Evolutionary conservation across 64 coral and sea anemone genomes (phyloP).

Genomic region (Stichodactyla helianthus): DNA sequence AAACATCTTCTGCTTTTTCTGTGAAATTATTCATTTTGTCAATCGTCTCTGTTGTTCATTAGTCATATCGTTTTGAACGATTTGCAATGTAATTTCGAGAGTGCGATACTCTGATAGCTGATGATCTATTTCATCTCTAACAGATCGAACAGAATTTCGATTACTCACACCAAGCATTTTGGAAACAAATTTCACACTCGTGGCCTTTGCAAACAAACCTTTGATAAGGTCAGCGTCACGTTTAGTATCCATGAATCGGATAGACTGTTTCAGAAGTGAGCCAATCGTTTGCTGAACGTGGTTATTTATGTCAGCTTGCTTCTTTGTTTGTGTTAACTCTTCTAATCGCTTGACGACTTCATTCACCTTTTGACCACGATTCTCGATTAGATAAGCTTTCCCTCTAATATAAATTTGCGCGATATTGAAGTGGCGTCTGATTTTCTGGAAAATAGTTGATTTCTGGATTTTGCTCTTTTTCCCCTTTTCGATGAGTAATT

Average conservation of each 20-base stretch:
- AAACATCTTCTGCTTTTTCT: conserved; percentile 4
- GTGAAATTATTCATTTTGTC: neutral
- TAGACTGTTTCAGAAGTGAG: neutral
- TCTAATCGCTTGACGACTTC: too few relatives aligned
- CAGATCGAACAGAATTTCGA: conserved; percentile 12
- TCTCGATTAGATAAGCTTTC: too few relatives aligned
- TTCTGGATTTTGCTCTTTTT: too few relatives aligned
- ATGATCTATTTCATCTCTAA: conserved; percentile 32
- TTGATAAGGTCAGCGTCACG: neutral
- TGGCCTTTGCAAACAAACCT: neutral
- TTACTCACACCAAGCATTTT: conserved; percentile 23
- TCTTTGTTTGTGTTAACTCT: too few relatives aligned
- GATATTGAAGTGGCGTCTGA: too few relatives aligned
- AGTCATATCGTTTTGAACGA: conserved; percentile 34
- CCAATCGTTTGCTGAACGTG: neutral
- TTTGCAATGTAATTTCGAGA: conserved; percentile 1
- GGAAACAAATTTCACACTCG: neutral
- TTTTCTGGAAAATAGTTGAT: too few relatives aligned
- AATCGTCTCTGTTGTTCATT: conserved; percentile 42
- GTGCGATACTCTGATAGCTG: conserved; percentile 7
- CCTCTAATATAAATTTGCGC: too few relatives aligned
- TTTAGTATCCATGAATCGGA: neutral
- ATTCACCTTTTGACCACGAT: too few relatives aligned
- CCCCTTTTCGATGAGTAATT: too few relatives aligned
- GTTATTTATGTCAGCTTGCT: neutral